Base-by-base conservation (phyloP, 2,797 vertebrate genomes). In the Echiichthys vipera region DNA sequence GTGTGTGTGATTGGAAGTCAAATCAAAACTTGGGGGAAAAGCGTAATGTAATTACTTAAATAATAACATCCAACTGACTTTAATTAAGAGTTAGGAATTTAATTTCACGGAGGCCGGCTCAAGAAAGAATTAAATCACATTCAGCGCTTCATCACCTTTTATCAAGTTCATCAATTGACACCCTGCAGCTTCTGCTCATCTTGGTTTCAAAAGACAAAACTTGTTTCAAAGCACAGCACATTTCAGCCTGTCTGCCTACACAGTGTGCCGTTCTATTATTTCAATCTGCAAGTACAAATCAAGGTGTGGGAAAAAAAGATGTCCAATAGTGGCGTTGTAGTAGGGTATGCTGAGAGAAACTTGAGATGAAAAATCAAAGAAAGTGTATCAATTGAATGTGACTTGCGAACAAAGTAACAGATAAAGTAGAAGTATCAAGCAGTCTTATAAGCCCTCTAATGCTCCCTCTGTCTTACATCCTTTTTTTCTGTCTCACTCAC, bases 41-140 rank as follows among this genome's bases (percentile, higher is more conserved):
- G 67, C 56, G 25, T 43, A 59, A 78, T 73, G 47, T 49, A 77
- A 77, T 80, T 54, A 79, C 51, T 59, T 43, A 29, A 84, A 81
- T 74, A 80, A 81, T 76, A 85, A 71, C 66, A 77, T 71, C 78
- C 63, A 83, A 54, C 37, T 63, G 74, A 61, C 57, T 90, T 89
- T 85, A 86, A 89, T 89, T 79, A 89, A 81, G 71, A 86, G 51
- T 64, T 50, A 45, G 42, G 47, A 72, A 84, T 91, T 85, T 83
- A 82, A 89, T 89, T 91, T 90, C 81, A 84, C 49, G 53, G 76
- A 75, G 49, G 55, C 47, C 18, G 43, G 66, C 76, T 71, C 72
- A 65, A 73, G 62, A 86, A 71, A 77, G 57, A 80, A 80, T 84
- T 36, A 67, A 77, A 85, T 84, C 74, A 45, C 59, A 73, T 71